These are phyloP conservation scores for Cephonodes hylas DNA, from an alignment of 2,888 invertebrate species.

Conservation along the genomic window DNA sequence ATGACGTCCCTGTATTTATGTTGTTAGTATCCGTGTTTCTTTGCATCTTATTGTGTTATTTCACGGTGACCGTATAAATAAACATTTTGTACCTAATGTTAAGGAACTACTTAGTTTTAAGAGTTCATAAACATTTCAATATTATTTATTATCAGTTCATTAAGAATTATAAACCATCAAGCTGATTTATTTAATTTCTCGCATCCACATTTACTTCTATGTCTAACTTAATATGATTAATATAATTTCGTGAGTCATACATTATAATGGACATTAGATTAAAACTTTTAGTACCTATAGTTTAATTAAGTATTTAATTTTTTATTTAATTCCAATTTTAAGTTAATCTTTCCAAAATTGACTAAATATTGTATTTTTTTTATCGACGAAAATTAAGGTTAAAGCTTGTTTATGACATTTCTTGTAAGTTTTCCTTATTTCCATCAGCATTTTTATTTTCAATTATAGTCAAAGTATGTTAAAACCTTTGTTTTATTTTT, in stretches of 20 bases:
- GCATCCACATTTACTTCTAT: conserved; percentile 72
- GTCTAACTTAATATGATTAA: conserved; percentile 72
- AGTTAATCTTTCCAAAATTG: conserved; percentile 76
- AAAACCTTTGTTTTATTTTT: conserved; percentile 57
- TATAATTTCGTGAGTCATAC: conserved; percentile 77
- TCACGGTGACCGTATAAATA: conserved; percentile 74
- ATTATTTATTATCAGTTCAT: conserved; percentile 82
- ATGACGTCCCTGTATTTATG: conserved; percentile 35
- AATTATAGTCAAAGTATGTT: conserved; percentile 82
- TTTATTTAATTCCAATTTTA: conserved; percentile 75
- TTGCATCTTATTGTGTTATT: conserved; percentile 62
- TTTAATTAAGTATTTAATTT: conserved; percentile 81
- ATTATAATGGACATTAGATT: conserved; percentile 77
- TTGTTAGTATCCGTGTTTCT: conserved; percentile 70
- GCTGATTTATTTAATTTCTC: conserved; percentile 80
- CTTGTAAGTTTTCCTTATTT: conserved; percentile 79
- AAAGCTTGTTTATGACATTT: conserved; percentile 78
- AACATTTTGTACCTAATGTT: conserved; percentile 78
- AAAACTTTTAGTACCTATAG: conserved; percentile 71
- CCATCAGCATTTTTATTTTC: conserved; percentile 80
- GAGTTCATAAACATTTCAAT: conserved; percentile 77
- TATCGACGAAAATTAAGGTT: conserved; percentile 74
- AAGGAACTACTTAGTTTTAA: conserved; percentile 70
- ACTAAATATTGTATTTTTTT: conserved; percentile 66
- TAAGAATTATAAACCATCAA: conserved; percentile 77